Evolutionary conservation across 2,888 invertebrate species (phyloP).

Genomic region (Anoplius nigerrimus): DNA sequence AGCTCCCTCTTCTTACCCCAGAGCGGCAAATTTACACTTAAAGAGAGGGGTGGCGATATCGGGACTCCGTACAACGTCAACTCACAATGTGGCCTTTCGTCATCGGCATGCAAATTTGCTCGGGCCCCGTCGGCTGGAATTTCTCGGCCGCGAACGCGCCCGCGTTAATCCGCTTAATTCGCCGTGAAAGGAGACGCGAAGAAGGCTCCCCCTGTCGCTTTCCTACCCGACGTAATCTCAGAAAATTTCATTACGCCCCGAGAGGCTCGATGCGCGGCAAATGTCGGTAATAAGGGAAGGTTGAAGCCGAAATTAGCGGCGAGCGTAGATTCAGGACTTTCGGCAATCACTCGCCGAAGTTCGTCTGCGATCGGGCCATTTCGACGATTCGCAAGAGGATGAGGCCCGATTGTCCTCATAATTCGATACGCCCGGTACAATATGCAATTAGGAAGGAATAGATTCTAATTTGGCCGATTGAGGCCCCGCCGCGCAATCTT

Average conservation of each 20-base stretch:
- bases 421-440: conserved; percentile 64
- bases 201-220: too few relatives aligned
- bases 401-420: conserved; percentile 54
- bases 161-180: too few relatives aligned
- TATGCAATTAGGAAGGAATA: conserved; percentile 70
- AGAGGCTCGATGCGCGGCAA: too few relatives aligned
- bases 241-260: too few relatives aligned
- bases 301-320: too few relatives aligned
- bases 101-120: neutral
- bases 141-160: too few relatives aligned
- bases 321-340: too few relatives aligned
- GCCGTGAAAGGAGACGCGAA: too few relatives aligned
- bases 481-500: conserved; percentile 57
- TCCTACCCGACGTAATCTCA: too few relatives aligned
- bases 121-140: neutral
- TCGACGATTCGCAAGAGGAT: conserved; percentile 7
- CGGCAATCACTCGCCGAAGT: too few relatives aligned
- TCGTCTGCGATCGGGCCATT: conserved; percentile 1
- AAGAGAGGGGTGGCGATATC: conserved; percentile 5
- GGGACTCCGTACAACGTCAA: neutral
- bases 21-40: conserved; percentile 20
- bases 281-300: too few relatives aligned
- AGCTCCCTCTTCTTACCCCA: conserved; percentile 20
- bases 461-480: conserved; percentile 68
- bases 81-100: conserved; percentile 2